Evolutionary conservation across 2,113 vertebrate genomes (phyloP), one percentile per base, ranked within the genome.

Genomic region (Xiphophorus couchianus): DNA sequence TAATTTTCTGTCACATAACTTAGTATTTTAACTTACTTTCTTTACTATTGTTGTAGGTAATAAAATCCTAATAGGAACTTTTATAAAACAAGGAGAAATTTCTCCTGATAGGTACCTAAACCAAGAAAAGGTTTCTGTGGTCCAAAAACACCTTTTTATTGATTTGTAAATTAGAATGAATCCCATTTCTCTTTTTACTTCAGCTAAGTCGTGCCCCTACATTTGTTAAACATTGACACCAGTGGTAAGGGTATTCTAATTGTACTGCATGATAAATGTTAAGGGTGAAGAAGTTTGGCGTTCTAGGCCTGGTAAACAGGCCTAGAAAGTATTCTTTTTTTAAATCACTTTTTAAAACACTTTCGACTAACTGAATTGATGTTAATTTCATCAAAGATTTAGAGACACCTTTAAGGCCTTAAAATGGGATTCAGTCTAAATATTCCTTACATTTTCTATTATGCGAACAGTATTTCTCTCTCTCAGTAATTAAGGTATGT

Each of bases 391-490:
- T 58, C 17, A 48, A 48, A 48, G 5, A 48, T 7, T n/a, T 58
- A 10, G 25, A 25, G 22, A n/a, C 25, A 58, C 51, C 9, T 2
- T 22, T n/a, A 25, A 10, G 19, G 5, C 25, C 51, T n/a, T 22
- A 58, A 58, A 58, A 58, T 58, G 51, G 51, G 51, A 58, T 58
- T 54, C 48, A 54, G 15, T 19, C 48, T 54, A 25, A 25, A 54
- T 22, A 54, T 83, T 75, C 76, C 60, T 83, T 67, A 75, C 58
- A 69, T 82, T 84, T 86, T 19, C 72, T 19, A 82, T 84, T 37
- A 58, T 29, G 37, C 74, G 71, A 67, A 44, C 37, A 77, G 63
- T 25, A 37, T 0, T 72, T 74, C 65, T 78, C 33, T 71, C 78
- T 29, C 13, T 80, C 15, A 69, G 42, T 73, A 69, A 44, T 65